Percentiles rank a stretch among this genome's conserved stretches.
Evolutionary conservation across 2,888 invertebrate species (phyloP).

Genomic region (Orchestes rusci): DNA sequence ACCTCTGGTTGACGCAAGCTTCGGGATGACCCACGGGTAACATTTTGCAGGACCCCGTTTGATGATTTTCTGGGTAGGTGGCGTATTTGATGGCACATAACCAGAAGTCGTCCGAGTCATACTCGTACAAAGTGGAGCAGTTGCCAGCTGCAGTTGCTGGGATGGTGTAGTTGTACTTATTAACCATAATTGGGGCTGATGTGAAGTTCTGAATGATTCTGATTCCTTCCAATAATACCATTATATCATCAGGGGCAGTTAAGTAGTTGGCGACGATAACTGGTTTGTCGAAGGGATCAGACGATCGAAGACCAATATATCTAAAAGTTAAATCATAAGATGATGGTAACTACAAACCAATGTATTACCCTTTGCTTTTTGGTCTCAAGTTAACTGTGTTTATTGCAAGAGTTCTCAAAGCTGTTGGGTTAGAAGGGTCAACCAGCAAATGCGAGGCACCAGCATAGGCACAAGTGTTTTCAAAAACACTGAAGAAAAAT

Average conservation of each 20-base stretch:
- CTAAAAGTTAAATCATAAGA: too few species aligned
- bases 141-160: constrained; percentile 59
- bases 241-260: constrained; percentile 54
- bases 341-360: too few species aligned
- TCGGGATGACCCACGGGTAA: constrained; percentile 57
- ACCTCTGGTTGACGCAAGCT: constrained; percentile 47
- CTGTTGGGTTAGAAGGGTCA: constrained; percentile 34
- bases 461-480: constrained; percentile 47
- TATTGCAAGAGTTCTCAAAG: constrained; percentile 36
- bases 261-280: constrained; percentile 70
- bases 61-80: constrained; percentile 70
- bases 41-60: constrained; percentile 72
- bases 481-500: constrained; percentile 56
- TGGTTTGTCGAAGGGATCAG: constrained; percentile 62
- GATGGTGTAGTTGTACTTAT: constrained; percentile 50
- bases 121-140: constrained; percentile 52
- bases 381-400: constrained; percentile 56
- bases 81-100: constrained; percentile 57
- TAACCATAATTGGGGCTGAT: constrained; percentile 49
- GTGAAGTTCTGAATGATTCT: constrained; percentile 50
- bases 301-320: constrained; percentile 51
- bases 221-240: constrained; percentile 54
- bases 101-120: constrained; percentile 59
- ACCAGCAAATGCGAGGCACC: constrained; percentile 42
- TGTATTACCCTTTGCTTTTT: constrained; percentile 52